Conservation (phyloP, 2,888 invertebrate species). For the Scaptomyza cyrtandrae region DNA sequence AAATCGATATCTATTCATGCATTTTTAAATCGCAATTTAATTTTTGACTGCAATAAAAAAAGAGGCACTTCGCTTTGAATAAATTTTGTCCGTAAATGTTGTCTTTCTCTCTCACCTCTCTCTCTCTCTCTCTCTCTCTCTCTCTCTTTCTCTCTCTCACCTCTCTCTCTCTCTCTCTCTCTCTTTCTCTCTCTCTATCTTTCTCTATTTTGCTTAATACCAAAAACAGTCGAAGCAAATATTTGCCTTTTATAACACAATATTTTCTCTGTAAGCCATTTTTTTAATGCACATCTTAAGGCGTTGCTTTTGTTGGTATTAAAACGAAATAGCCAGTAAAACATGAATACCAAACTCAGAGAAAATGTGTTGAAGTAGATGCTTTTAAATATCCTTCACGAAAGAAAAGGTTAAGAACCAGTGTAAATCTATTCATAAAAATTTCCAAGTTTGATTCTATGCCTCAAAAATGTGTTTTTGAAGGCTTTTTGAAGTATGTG, state of each 20-base stretch:
- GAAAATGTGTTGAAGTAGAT: not conserved
- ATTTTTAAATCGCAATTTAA: not conserved
- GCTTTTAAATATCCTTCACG: not conserved
- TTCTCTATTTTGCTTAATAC: not conserved
- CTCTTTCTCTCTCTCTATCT: not conserved
- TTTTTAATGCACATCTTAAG: slow-evolving; percentile 48
- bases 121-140: too few relatives aligned
- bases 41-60: slow-evolving; percentile 9
- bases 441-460: not conserved
- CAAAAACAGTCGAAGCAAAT: slow-evolving; percentile 10
- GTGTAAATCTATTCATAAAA: too few relatives aligned
- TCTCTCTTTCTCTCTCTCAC: not conserved
- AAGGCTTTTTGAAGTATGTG: too few relatives aligned
- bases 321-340: slow-evolving; percentile 28
- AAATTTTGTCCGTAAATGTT: slow-evolving; percentile 15
- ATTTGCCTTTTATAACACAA: slow-evolving; percentile 9
- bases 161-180: not conserved
- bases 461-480: not conserved
- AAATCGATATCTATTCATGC: not conserved
- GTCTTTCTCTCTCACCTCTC: not conserved
- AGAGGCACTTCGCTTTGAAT: slow-evolving; percentile 18
- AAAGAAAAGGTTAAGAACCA: too few relatives aligned
- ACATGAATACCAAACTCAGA: slow-evolving; percentile 3
- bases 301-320: slow-evolving; percentile 19
- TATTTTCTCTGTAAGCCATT: slow-evolving; percentile 23